phyloP scores from a whole-genome alignment of 1,140 invertebrate genomes.

The Scaptomyza graminum region DNA sequence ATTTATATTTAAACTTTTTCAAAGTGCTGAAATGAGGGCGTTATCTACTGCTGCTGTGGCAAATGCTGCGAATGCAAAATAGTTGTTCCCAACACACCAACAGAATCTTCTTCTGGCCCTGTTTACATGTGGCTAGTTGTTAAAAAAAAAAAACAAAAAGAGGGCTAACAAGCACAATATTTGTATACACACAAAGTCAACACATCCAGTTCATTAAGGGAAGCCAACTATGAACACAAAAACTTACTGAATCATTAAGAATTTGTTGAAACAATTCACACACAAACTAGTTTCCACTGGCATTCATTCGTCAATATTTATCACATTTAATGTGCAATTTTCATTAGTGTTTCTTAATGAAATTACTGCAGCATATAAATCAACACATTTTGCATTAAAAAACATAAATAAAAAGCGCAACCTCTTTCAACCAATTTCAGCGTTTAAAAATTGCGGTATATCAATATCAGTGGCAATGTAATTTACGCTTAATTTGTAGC shows the following conservation, averaged over 20 bases:
- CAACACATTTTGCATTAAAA: conserved; percentile 54
- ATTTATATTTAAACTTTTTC: conserved; percentile 80
- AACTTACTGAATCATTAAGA: conserved; percentile 8
- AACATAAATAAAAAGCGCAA: conserved; percentile 44
- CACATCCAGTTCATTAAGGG: conserved; percentile 39
- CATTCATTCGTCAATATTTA: conserved; percentile 52
- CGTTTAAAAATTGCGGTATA: conserved; percentile 42
- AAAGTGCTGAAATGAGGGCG: conserved; percentile 75
- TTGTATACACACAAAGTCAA: conserved; percentile 28
- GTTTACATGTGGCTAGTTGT: conserved; percentile 46
- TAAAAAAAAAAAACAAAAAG: conserved; percentile 27
- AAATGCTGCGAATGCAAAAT: conserved; percentile 68
- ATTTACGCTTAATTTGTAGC: conserved; percentile 79
- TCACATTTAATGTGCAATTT: conserved; percentile 57
- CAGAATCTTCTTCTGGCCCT: conserved; percentile 26
- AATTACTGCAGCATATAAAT: conserved; percentile 66
- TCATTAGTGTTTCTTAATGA: conserved; percentile 61
- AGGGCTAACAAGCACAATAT: conserved; percentile 57
- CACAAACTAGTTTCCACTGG: too few species aligned
- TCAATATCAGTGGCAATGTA: conserved; percentile 69
- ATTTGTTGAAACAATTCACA: not conserved
- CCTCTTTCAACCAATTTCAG: conserved; percentile 43
- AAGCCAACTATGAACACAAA: conserved; percentile 18
- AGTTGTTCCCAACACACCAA: conserved; percentile 59
- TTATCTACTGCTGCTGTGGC: conserved; percentile 53